Evolutionary conservation across 2,113 vertebrate genomes (phyloP).

Genomic region (Sarotherodon lohbergeri): DNA sequence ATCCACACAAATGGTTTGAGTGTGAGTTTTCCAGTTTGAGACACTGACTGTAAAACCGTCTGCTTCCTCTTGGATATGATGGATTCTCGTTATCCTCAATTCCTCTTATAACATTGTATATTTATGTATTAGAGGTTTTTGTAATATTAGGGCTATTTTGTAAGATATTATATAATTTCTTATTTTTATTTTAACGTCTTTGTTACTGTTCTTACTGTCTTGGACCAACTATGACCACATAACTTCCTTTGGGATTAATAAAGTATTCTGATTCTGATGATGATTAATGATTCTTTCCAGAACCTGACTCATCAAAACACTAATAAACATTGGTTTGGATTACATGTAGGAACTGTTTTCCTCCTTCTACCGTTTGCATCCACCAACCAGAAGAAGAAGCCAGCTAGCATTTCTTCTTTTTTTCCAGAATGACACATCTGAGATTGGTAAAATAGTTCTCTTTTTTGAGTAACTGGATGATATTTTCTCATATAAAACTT

Average conservation of each 20-base stretch:
- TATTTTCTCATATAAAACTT: neutral
- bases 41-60: rapidly evolving
- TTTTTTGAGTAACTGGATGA: neutral
- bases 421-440: neutral
- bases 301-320: neutral
- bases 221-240: neutral
- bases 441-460: neutral
- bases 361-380: neutral
- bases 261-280: neutral
- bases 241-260: neutral
- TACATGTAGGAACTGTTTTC: neutral
- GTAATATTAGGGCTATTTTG: too few species aligned
- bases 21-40: neutral
- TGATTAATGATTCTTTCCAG: neutral
- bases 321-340: neutral
- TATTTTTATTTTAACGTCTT: too few species aligned
- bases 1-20: neutral
- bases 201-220: neutral
- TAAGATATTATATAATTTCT: too few species aligned
- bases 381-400: neutral
- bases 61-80: neutral
- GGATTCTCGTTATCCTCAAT: too few species aligned
- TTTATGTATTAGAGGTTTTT: too few species aligned
- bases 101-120: too few species aligned
- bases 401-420: neutral